Evolutionary conservation across 2,113 vertebrate species (phyloP).

Genomic region (Crotalus tigris): DNA sequence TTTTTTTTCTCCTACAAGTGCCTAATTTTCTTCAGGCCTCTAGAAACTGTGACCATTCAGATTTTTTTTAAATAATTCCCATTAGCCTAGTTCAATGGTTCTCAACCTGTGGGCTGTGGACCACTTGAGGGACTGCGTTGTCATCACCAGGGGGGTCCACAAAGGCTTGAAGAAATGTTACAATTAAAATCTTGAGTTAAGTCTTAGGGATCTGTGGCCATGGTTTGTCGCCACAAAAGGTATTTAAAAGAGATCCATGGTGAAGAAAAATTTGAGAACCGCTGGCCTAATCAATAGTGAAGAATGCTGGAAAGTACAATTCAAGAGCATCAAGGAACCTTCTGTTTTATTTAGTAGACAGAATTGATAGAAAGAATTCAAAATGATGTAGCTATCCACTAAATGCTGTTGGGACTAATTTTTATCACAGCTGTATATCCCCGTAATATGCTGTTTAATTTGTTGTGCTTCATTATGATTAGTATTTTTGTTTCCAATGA

Average conservation of each 20-base stretch:
- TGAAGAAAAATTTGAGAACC: background rate
- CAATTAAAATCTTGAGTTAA: background rate
- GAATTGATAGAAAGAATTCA: background rate
- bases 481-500: background rate
- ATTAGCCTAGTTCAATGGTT: background rate
- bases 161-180: background rate
- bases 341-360: background rate
- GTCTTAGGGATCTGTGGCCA: background rate
- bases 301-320: background rate
- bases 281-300: background rate
- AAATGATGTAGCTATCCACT: background rate
- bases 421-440: background rate
- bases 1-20: background rate
- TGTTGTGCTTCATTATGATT: background rate
- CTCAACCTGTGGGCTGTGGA: background rate
- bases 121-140: background rate
- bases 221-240: background rate
- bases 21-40: background rate
- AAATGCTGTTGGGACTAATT: background rate
- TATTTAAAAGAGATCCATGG: background rate
- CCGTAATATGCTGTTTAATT: background rate
- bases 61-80: background rate
- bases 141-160: background rate
- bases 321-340: background rate
- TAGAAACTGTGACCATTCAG: background rate